These are phyloP conservation scores for Drosophila tristis DNA, from an alignment of 1,140 invertebrate genomes.

Conservation along the genomic window DNA sequence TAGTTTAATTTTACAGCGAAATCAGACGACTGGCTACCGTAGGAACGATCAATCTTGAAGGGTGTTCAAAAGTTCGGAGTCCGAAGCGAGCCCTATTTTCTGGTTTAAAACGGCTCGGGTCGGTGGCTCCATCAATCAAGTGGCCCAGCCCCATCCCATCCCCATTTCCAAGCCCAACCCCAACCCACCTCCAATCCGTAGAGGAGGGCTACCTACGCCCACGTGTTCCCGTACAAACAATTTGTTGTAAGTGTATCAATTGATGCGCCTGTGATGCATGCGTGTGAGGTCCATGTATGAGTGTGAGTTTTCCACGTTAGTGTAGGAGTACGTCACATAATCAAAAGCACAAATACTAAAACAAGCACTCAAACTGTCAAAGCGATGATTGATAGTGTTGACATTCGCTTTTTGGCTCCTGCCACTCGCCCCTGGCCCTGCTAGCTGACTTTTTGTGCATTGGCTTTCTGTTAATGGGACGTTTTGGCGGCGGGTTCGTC, in stretches of 20 bases:
- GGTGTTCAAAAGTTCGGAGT: no score
- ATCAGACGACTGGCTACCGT: no score
- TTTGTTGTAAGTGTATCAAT: conserved; percentile 79
- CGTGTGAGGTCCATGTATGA: conserved; percentile 17
- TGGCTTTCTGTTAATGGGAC: conserved; percentile 75
- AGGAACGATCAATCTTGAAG: no score
- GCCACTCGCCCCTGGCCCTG: conserved; percentile 32
- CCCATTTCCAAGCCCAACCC: background rate
- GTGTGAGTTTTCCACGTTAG: conserved; percentile 10
- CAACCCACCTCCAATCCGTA: conserved; percentile 14
- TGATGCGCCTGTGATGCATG: conserved; percentile 48
- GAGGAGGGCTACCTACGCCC: conserved; percentile 23
- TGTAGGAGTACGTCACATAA: conserved; percentile 65
- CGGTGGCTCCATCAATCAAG: conserved; percentile 70
- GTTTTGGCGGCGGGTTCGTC: conserved; percentile 52
- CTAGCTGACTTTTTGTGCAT: conserved; percentile 67
- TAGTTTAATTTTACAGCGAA: no score
- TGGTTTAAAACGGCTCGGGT: conserved; percentile 77
- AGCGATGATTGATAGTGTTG: conserved; percentile 82
- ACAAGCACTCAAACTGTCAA: conserved; percentile 83
- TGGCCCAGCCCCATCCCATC: conserved; percentile 24
- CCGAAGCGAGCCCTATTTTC: conserved; percentile 60
- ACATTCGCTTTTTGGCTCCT: conserved; percentile 81
- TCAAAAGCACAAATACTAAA: conserved; percentile 83
- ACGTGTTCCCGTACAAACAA: conserved; percentile 66